Evolutionary conservation across 2,113 vertebrate species (phyloP).

Genomic region (Macaca nemestrina): DNA sequence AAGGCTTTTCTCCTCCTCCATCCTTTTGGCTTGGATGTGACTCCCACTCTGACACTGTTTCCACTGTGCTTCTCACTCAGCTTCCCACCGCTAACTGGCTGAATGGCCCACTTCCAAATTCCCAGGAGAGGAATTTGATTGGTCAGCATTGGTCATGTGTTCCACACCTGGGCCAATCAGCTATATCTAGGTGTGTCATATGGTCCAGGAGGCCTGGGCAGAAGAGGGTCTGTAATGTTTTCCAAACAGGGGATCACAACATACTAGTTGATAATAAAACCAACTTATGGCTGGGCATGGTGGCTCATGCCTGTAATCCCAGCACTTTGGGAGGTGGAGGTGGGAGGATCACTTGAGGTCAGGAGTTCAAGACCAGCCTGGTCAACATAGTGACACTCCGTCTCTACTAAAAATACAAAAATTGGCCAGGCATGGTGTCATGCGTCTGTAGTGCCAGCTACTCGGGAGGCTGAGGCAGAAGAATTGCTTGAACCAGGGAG

Average conservation of each 20-base stretch:
- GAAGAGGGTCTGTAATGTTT: neutral
- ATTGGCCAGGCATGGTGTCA: no score
- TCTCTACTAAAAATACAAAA: no score
- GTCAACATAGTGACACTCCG: no score
- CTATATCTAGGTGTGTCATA: neutral
- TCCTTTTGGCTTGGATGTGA: conserved; percentile 44
- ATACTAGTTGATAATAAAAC: neutral
- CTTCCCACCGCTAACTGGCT: conserved; percentile 49
- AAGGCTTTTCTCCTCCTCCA: conserved; percentile 53
- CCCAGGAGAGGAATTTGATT: conserved; percentile 65
- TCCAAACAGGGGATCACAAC: neutral
- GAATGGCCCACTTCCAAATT: conserved; percentile 72
- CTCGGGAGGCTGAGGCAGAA: no score
- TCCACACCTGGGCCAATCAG: conserved; percentile 40
- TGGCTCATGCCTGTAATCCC: no score
- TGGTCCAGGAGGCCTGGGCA: neutral
- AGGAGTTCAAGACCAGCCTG: no score
- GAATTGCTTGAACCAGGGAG: no score
- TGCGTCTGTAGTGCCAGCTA: no score
- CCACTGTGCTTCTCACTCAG: conserved; percentile 45
- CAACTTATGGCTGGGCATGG: no score
- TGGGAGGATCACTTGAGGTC: no score
- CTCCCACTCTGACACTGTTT: conserved; percentile 55
- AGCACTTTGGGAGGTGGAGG: no score
- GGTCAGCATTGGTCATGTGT: conserved; percentile 49